Evolutionary conservation across 2,888 invertebrate species (phyloP).

Genomic region (Agonopterix subpropinquella): DNA sequence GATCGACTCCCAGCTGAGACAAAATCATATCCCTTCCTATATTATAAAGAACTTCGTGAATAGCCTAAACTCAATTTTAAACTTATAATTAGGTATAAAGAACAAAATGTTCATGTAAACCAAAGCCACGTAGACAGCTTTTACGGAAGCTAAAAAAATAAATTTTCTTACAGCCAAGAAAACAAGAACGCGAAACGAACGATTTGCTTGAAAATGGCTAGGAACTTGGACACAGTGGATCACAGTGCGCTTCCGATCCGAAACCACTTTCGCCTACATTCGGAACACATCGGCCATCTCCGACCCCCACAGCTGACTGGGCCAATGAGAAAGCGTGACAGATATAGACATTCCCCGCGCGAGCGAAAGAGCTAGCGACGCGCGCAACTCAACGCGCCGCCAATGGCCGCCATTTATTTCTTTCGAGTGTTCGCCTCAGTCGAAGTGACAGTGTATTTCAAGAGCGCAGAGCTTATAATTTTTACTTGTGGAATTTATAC

Average conservation of each 20-base stretch:
- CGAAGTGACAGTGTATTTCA: slow-evolving; percentile 65
- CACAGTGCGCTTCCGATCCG: slow-evolving; percentile 45
- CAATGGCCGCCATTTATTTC: slow-evolving; percentile 62
- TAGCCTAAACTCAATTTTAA: too few relatives aligned
- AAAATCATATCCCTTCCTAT: too few relatives aligned
- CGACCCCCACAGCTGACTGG: slow-evolving; percentile 72
- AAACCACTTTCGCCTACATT: slow-evolving; percentile 61
- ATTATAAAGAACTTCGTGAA: too few relatives aligned
- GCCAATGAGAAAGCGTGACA: slow-evolving; percentile 44
- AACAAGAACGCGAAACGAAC: slow-evolving; percentile 14
- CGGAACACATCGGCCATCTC: slow-evolving; percentile 51
- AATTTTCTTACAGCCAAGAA: slow-evolving; percentile 20
- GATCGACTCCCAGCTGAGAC: too few relatives aligned
- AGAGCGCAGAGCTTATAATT: slow-evolving; percentile 51
- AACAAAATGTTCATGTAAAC: too few relatives aligned
- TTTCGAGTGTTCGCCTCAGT: slow-evolving; percentile 62
- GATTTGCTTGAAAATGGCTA: neutral
- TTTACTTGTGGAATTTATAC: slow-evolving; percentile 61
- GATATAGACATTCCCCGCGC: slow-evolving; percentile 19
- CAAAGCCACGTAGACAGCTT: too few relatives aligned
- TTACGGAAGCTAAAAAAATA: neutral
- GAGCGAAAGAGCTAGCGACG: slow-evolving; percentile 30
- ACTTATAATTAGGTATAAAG: too few relatives aligned
- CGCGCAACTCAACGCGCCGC: slow-evolving; percentile 45
- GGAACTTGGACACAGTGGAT: neutral